Base-by-base conservation (phyloP, 2,888 invertebrate genomes). In the Dendrolimus pini region DNA sequence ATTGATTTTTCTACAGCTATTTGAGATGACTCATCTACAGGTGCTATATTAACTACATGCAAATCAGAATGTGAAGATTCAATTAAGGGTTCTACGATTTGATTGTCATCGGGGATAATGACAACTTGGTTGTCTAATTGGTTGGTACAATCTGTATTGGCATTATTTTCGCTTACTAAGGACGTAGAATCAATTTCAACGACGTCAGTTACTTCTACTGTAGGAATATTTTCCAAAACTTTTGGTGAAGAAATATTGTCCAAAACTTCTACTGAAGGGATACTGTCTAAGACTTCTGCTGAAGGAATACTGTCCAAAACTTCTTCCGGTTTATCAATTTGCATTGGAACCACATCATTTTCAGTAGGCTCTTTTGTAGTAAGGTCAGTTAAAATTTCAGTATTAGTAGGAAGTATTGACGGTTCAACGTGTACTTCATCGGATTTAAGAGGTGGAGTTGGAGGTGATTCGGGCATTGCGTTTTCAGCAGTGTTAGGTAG, bases 401-500 rank as follows among this genome's bases (percentile, higher is more conserved):
- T 61, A 63, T 67, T 59, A 58, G 64, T 65, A 47, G 9, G 47
- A 47, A 47, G 9, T 10, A 47, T 47, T 9, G 47, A 9, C 47
- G 12, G 47, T 66, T 75, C 69, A 59, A 67, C 66, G 60, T 69
- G 61, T 63, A 63, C 68, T 59, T 75, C 74, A 66, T 74, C 77
- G 72, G 71, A 71, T 67, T 75, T 72, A 63, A 74, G 68, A 66
- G 71, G 74, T 69, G 78, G 65, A 66, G 71, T 75, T 69, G 78
- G 65, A 64, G 72, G 70, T 59, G 72, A 77, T 75, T 80, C 70
- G 68, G 78, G 70, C 67, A 75, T 76, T 74, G 75, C 70, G 67
- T 77, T 78, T 73, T 81, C 84, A 73, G 85, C 74, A 70, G 81
- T 80, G 78, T 84, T 86, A 83, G 79, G 74, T 77, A 83, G 82